Evolutionary conservation across 1,140 invertebrate species (phyloP).

Genomic region (Nylanderia fulva): DNA sequence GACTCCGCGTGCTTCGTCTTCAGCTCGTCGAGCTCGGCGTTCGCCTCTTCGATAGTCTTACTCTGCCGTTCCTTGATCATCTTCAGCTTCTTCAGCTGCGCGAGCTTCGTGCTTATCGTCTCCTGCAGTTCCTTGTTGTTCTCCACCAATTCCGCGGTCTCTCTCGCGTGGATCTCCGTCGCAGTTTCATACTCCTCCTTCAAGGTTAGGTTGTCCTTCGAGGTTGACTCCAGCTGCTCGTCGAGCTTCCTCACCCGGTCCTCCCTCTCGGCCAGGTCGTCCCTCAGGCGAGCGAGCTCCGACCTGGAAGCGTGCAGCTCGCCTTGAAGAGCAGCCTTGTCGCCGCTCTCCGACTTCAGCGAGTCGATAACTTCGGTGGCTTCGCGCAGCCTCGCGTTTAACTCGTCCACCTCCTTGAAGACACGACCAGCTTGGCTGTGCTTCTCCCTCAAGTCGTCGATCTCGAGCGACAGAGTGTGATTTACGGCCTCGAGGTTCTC

Average conservation of each 20-base stretch:
- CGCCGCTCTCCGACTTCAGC: conserved; percentile 62
- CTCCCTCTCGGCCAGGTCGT: conserved; percentile 53
- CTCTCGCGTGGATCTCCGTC: conserved; percentile 58
- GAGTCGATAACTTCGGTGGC: conserved; percentile 42
- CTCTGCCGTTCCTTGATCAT: conserved; percentile 70
- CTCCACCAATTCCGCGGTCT: conserved; percentile 68
- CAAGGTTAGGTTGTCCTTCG: too few species aligned
- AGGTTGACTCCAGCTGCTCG: conserved; percentile 13
- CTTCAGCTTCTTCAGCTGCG: conserved; percentile 72
- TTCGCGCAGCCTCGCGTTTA: conserved; percentile 59
- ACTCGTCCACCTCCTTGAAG: conserved; percentile 42
- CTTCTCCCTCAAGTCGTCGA: conserved; percentile 35
- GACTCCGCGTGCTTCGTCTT: conserved; percentile 63
- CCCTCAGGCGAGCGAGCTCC: conserved; percentile 55
- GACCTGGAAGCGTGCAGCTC: conserved; percentile 47
- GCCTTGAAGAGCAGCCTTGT: conserved; percentile 50
- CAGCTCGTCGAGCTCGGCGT: conserved; percentile 64
- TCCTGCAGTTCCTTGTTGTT: conserved; percentile 66
- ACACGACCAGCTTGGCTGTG: background rate
- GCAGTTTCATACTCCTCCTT: conserved; percentile 58
- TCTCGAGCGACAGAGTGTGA: conserved; percentile 46
- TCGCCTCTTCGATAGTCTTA: conserved; percentile 75
- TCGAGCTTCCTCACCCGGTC: conserved; percentile 57
- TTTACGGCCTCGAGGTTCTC: conserved; percentile 41
- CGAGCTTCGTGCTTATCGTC: conserved; percentile 56